Conservation (phyloP, 2,113 vertebrate genomes). For the Hucho hucho region DNA sequence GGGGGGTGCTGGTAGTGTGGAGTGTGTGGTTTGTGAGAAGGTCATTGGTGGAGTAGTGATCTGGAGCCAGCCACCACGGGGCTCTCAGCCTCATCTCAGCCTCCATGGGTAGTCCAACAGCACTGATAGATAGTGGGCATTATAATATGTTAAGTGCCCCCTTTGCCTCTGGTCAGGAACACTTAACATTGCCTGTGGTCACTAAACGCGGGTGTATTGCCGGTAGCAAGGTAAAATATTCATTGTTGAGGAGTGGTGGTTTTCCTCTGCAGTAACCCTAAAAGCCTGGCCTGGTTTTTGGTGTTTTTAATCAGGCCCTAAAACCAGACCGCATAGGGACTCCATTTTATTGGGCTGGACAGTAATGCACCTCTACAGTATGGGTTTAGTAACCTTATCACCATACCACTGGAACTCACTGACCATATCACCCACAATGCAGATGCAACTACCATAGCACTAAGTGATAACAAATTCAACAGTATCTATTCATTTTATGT, state of each 20-base stretch:
- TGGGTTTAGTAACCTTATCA: slow-evolving; percentile 39
- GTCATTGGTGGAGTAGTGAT: slow-evolving; percentile 67
- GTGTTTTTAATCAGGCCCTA: slow-evolving; percentile 75
- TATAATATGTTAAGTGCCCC: slow-evolving; percentile 82
- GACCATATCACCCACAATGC: no score
- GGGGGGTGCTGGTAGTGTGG: slow-evolving; percentile 4
- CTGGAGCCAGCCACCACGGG: slow-evolving; percentile 61
- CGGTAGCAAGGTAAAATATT: slow-evolving; percentile 81
- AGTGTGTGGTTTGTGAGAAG: slow-evolving; percentile 69
- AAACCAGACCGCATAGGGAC: slow-evolving; percentile 55
- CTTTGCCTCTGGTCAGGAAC: slow-evolving; percentile 77
- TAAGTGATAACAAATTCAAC: background rate
- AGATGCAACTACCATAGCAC: no score
- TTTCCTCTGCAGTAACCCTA: slow-evolving; percentile 74
- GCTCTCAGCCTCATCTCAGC: slow-evolving; percentile 70
- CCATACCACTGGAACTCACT: background rate
- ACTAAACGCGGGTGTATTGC: slow-evolving; percentile 74
- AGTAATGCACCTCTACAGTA: slow-evolving; percentile 56
- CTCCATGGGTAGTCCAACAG: slow-evolving; percentile 41
- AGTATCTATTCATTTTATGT: no score
- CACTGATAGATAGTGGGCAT: slow-evolving; percentile 73
- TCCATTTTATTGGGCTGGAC: slow-evolving; percentile 56
- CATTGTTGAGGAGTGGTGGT: slow-evolving; percentile 72
- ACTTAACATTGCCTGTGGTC: slow-evolving; percentile 82
- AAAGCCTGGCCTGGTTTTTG: slow-evolving; percentile 76